Conservation (phyloP, 2,888 invertebrate genomes). For the Agrochola lota region DNA sequence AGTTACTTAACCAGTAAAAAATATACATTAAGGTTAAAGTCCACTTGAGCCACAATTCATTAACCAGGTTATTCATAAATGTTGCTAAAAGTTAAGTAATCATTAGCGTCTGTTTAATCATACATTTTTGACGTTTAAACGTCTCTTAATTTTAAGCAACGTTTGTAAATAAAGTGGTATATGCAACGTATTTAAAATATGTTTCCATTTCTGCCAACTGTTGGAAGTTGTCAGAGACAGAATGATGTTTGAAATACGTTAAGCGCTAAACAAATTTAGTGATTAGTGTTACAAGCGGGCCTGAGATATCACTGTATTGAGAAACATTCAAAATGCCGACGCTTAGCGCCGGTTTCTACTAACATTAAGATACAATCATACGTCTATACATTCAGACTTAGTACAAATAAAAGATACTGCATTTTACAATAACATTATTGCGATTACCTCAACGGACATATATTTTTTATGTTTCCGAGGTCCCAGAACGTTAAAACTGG, state of each 20-base stretch:
- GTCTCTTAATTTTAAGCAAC: background rate
- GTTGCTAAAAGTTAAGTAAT: background rate
- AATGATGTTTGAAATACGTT: background rate
- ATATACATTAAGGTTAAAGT: conserved; percentile 40
- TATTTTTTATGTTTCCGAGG: background rate
- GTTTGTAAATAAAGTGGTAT: no score
- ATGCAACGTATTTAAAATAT: no score
- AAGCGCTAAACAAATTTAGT: background rate
- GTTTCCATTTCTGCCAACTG: background rate
- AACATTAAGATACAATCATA: conserved; percentile 15
- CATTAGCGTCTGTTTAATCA: background rate
- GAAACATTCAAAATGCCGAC: conserved; percentile 22
- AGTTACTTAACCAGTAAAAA: conserved; percentile 50
- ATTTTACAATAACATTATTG: conserved; percentile 1
- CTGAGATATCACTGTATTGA: conserved; percentile 26
- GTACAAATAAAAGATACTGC: background rate
- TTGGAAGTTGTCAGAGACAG: background rate
- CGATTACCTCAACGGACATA: background rate
- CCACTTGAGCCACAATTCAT: background rate
- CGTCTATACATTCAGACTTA: background rate
- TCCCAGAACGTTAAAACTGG: background rate
- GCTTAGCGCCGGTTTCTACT: conserved; percentile 33
- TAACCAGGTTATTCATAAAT: background rate
- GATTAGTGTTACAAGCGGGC: background rate
- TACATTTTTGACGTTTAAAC: background rate